Evolutionary conservation across 2,888 invertebrate species (phyloP).

Genomic region (Aricia artaxerxes): DNA sequence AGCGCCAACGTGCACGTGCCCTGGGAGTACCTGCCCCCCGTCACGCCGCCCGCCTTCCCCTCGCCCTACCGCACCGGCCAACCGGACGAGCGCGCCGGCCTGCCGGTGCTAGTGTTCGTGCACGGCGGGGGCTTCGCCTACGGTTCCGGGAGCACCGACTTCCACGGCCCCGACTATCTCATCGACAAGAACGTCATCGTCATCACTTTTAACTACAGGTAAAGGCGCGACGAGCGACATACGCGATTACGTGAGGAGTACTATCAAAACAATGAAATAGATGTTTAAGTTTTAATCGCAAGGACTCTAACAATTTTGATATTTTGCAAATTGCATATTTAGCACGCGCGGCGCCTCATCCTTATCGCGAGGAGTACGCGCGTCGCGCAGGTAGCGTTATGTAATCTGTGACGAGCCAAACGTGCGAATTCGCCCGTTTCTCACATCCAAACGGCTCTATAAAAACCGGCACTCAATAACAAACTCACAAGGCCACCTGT

Average conservation of each 20-base stretch:
- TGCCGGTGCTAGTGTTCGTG: slow-evolving; percentile 67
- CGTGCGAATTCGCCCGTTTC: neutral
- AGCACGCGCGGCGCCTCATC: neutral
- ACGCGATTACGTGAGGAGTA: neutral
- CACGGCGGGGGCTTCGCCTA: slow-evolving; percentile 72
- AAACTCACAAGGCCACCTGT: neutral
- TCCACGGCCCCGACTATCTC: slow-evolving; percentile 67
- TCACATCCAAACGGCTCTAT: slow-evolving; percentile 6
- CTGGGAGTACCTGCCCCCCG: slow-evolving; percentile 46
- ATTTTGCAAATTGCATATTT: neutral
- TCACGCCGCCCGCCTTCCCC: slow-evolving; percentile 39
- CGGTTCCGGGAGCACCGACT: slow-evolving; percentile 66
- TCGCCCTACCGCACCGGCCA: slow-evolving; percentile 44
- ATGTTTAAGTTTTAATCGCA: neutral
- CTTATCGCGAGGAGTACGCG: neutral
- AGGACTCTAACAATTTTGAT: neutral
- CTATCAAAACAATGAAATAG: neutral
- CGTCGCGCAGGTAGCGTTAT: neutral
- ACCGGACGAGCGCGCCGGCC: slow-evolving; percentile 41
- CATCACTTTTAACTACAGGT: slow-evolving; percentile 75
- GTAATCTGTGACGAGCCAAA: neutral
- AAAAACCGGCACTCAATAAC: slow-evolving; percentile 9
- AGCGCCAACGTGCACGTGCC: slow-evolving; percentile 69
- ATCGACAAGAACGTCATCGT: slow-evolving; percentile 62
- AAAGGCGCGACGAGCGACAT: slow-evolving; percentile 33